phyloP scores from a whole-genome alignment of 2,888 invertebrate genomes.

The Agrotis exclamationis region DNA sequence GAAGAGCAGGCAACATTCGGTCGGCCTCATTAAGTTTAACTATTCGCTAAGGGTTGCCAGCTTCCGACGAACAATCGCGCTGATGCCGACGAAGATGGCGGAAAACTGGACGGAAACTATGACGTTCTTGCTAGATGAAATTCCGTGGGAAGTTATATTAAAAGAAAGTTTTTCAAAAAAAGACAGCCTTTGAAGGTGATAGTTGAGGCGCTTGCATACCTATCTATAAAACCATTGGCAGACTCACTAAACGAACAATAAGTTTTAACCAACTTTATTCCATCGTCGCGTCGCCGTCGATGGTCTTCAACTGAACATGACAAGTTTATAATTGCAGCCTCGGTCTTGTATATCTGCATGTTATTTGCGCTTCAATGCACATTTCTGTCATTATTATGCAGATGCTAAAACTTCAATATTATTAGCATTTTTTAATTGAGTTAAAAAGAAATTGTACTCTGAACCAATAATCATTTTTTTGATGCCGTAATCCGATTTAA shows the following conservation, averaged over 20 bases:
- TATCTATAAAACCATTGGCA: background rate
- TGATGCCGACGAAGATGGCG: conserved; percentile 65
- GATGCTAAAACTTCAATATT: conserved; percentile 6
- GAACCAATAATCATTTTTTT: conserved; percentile 5
- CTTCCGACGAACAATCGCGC: conserved; percentile 70
- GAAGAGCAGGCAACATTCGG: conserved; percentile 70
- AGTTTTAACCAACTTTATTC: conserved; percentile 28
- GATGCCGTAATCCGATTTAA: background rate
- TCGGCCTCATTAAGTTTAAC: conserved; percentile 81
- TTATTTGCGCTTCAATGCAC: conserved; percentile 18
- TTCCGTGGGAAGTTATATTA: conserved; percentile 12
- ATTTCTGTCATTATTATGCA: conserved; percentile 19
- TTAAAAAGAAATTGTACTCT: background rate
- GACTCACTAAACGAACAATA: background rate
- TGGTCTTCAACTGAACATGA: conserved; percentile 24
- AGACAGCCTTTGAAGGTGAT: background rate
- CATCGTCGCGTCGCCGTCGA: background rate
- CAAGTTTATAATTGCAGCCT: conserved; percentile 32
- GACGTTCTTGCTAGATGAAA: conserved; percentile 64
- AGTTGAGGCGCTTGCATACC: background rate
- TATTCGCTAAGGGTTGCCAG: conserved; percentile 76
- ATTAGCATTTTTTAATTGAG: conserved; percentile 28
- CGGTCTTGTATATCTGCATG: conserved; percentile 37
- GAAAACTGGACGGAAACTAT: conserved; percentile 42
- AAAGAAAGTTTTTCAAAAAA: conserved; percentile 5